phyloP scores from a whole-genome alignment of 1,140 invertebrate species.

The Hermatobates lingyangjiaoensis region DNA sequence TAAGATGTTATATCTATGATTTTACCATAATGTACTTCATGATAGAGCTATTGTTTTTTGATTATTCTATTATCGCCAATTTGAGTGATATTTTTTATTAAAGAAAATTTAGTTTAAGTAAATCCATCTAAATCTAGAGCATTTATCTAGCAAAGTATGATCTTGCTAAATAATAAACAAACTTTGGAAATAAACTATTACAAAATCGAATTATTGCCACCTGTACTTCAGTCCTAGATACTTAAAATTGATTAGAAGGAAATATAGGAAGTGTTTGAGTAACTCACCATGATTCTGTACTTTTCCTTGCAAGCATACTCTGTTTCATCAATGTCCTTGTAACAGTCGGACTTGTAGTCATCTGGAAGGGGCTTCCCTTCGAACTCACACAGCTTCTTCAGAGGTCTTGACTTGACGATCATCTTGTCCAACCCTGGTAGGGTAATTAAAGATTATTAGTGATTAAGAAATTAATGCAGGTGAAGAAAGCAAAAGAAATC shows the following conservation, averaged over 20 bases:
- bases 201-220: background rate
- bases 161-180: no score
- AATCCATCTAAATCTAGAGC: no score
- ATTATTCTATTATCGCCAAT: no score
- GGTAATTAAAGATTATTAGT: background rate
- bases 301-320: constrained; percentile 69
- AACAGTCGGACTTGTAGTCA: constrained; percentile 62
- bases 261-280: constrained; percentile 7
- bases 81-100: no score
- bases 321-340: constrained; percentile 60
- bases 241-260: background rate
- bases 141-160: no score
- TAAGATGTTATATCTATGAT: no score
- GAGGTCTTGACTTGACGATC: constrained; percentile 42
- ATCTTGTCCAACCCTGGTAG: constrained; percentile 35
- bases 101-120: no score
- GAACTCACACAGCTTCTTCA: constrained; percentile 56
- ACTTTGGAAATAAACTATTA: no score
- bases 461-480: background rate
- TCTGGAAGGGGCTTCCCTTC: constrained; percentile 46
- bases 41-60: no score
- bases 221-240: background rate
- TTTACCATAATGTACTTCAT: no score
- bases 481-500: no score
- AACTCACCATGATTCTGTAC: constrained; percentile 55